Evolutionary conservation across 2,113 vertebrate species (phyloP).

Genomic region (Pavo muticus): DNA sequence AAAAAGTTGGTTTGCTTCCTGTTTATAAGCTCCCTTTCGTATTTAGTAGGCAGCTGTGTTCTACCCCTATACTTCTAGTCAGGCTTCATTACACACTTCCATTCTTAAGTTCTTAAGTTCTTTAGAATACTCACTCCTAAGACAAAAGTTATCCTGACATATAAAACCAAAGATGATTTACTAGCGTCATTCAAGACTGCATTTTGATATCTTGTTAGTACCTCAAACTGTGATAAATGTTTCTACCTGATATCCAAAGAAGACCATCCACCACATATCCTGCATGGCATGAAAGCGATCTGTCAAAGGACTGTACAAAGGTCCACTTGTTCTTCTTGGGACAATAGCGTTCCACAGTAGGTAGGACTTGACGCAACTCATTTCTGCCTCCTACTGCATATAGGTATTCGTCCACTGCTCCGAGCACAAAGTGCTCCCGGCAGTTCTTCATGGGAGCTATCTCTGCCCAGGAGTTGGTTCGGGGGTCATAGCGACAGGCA

Average conservation of each 20-base stretch:
- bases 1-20: not conserved
- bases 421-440: constrained; percentile 95
- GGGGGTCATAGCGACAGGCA: constrained; percentile 92
- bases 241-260: constrained; percentile 98
- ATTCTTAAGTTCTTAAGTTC: not conserved
- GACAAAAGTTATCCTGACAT: not conserved
- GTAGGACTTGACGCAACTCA: constrained; percentile 93
- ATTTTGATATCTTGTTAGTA: constrained; percentile 30
- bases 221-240: constrained; percentile 52
- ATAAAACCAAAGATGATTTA: not conserved
- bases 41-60: not conserved
- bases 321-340: constrained; percentile 98
- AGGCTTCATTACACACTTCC: not conserved
- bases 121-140: not conserved
- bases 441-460: constrained; percentile 97
- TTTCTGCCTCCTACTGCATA: constrained; percentile 94
- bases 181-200: not conserved
- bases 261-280: constrained; percentile 94
- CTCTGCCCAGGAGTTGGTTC: constrained; percentile 92
- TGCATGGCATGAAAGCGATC: constrained; percentile 96
- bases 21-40: not conserved
- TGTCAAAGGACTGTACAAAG: constrained; percentile 94
- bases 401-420: constrained; percentile 89
- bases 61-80: not conserved
- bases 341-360: constrained; percentile 94